Evolutionary conservation across 2,113 vertebrate species (phyloP), one percentile per base, ranked within the genome.

Genomic region (Heterocephalus glaber): DNA sequence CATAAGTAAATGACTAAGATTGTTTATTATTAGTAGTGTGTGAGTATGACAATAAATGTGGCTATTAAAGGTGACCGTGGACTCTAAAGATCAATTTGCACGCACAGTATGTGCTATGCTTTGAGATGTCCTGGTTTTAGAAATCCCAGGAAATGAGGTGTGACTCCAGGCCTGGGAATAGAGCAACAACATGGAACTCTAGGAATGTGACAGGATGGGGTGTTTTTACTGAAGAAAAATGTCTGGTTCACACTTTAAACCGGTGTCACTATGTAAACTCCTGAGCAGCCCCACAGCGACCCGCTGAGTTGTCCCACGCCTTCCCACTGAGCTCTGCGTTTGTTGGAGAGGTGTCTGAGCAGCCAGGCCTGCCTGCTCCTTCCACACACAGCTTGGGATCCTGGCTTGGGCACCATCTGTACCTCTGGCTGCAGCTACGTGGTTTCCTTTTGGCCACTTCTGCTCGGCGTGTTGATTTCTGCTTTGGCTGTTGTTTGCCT

Each of bases 401-500:
- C 30, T 74, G 84, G n/a, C 28, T 61, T 11, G 3, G 33, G 82
- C 11, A 44, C 47, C 49, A 54, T 76, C 44, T 90, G 20, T 41
- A 35, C 65, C 72, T 86, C 72, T 7, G 16, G 60, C 56, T 41
- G 60, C 60, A 92, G 81, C 41, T 20, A 0, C 2, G 0, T 38
- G 65, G 76, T 66, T 96, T 89, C 61, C 90, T 93, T 74, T 85
- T 77, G 94, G 58, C 65, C 24, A 28, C 41, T 8, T 3, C 81
- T 56, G 12, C 16, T 60, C 41, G 7, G 11, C 10, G 3, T 61
- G 80, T 44, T 66, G 54, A 92, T 92, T 96, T 93, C 76, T 87
- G 41, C 83, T 94, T 70, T 84, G 47, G 74, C 94, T 49, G 22
- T 52, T 86, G n/a, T 86, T 89, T 80, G 56, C 74, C 68, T 89